phyloP scores from a whole-genome alignment of 2,113 vertebrate species.

The Xiphophorus maculatus region DNA sequence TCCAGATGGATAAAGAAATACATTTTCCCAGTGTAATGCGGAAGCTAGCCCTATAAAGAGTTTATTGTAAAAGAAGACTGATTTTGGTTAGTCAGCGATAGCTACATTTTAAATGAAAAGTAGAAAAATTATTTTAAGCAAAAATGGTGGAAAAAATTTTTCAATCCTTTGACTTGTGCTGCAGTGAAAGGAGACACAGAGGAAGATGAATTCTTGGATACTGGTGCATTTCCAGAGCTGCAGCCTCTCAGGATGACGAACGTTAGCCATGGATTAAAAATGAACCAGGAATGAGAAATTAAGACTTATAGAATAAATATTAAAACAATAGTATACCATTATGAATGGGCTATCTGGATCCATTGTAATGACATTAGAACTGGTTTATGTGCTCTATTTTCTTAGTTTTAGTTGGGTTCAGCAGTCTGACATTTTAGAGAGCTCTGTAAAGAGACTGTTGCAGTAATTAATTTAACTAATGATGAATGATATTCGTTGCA shows the following conservation, averaged over 20 bases:
- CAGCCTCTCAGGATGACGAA: not conserved
- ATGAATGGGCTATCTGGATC: no score
- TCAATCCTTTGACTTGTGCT: not conserved
- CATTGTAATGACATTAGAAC: no score
- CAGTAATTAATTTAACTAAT: no score
- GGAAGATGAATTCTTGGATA: not conserved
- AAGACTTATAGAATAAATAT: not conserved
- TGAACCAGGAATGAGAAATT: slow-evolving; percentile 10
- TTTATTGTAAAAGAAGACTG: not conserved
- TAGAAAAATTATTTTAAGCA: no score
- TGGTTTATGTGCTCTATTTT: no score
- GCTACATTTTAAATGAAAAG: not conserved
- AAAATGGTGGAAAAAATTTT: no score
- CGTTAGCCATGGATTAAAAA: not conserved
- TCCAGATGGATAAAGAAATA: slow-evolving; percentile 51
- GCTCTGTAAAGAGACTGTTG: no score
- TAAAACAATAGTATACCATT: not conserved
- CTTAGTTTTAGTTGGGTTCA: no score
- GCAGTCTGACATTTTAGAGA: no score
- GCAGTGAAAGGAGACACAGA: not conserved
- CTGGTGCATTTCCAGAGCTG: not conserved
- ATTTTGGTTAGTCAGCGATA: not conserved
- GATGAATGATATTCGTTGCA: no score
- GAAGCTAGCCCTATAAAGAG: not conserved
- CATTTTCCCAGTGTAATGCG: slow-evolving; percentile 28